Conservation (phyloP, 2,797 vertebrate species). For the Brotula barbata region DNA sequence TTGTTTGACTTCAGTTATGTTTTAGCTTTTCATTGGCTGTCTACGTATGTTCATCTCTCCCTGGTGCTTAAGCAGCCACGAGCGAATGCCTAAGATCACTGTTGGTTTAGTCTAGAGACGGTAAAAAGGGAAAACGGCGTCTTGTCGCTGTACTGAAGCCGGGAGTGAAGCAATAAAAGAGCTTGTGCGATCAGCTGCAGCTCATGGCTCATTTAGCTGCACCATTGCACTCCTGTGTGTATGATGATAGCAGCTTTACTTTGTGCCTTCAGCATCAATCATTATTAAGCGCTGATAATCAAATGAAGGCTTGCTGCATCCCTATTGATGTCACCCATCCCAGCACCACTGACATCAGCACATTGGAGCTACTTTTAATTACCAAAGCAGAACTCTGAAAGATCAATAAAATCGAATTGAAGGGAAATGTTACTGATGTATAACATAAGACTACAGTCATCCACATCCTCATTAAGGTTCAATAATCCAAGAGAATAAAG, state of each 20-base stretch:
- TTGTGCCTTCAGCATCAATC: slow-evolving; percentile 18
- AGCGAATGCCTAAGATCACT: background rate
- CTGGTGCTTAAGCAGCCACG: background rate
- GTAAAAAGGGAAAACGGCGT: slow-evolving; percentile 7
- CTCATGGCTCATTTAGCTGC: slow-evolving; percentile 44
- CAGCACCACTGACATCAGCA: background rate
- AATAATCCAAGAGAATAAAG: too few species aligned
- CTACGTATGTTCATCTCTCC: background rate
- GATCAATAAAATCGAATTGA: background rate
- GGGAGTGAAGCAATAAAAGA: slow-evolving; percentile 31
- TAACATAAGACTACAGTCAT: too few species aligned
- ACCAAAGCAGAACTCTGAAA: background rate
- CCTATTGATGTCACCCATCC: background rate
- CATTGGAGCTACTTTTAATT: slow-evolving; percentile 11
- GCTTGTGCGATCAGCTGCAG: slow-evolving; percentile 30
- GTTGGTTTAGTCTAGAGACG: background rate
- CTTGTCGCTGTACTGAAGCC: slow-evolving; percentile 15
- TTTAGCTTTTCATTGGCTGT: background rate
- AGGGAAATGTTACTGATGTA: too few species aligned
- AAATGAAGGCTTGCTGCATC: background rate
- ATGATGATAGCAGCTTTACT: slow-evolving; percentile 9
- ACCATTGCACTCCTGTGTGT: slow-evolving; percentile 26
- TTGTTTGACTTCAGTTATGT: too few species aligned
- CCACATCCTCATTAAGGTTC: background rate
- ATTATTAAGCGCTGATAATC: slow-evolving; percentile 9